Evolutionary conservation across 2,888 invertebrate genomes (phyloP).

Genomic region (Sinopyrophorus schimmeli): DNA sequence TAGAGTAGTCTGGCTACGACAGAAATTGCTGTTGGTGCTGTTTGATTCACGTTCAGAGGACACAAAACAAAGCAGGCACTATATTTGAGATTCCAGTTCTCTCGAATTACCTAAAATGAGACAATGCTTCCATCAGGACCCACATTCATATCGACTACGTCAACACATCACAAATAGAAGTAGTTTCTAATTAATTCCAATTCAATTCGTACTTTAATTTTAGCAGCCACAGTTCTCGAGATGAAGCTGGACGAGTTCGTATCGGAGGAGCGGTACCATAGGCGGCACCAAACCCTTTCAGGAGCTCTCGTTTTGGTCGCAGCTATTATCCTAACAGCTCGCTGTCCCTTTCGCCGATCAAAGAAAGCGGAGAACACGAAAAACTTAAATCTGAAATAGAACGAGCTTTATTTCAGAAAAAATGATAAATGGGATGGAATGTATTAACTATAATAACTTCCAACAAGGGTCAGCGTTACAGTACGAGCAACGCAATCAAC

Average conservation of each 20-base stretch:
- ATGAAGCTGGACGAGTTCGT: slow-evolving; percentile 42
- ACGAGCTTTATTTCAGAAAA: too few relatives aligned
- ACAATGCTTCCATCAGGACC: too few relatives aligned
- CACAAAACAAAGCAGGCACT: slow-evolving; percentile 89
- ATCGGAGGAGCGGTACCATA: slow-evolving; percentile 66
- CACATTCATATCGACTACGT: slow-evolving; percentile 9
- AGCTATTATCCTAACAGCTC: slow-evolving; percentile 78
- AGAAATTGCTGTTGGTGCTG: slow-evolving; percentile 70
- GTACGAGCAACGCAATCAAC: too few relatives aligned
- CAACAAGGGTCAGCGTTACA: background rate
- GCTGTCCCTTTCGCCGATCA: slow-evolving; percentile 71
- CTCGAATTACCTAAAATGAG: slow-evolving; percentile 74
- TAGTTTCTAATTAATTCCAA: slow-evolving; percentile 3
- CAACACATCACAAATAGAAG: slow-evolving; percentile 7
- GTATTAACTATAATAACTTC: background rate
- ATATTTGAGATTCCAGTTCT: slow-evolving; percentile 93
- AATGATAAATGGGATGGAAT: background rate
- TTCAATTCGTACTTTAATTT: slow-evolving; percentile 72
- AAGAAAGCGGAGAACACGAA: slow-evolving; percentile 91
- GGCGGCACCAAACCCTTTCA: slow-evolving; percentile 78
- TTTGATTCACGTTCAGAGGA: slow-evolving; percentile 66
- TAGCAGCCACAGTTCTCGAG: slow-evolving; percentile 71
- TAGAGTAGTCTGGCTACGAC: slow-evolving; percentile 65
- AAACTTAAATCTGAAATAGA: slow-evolving; percentile 73
- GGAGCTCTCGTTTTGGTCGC: slow-evolving; percentile 86